Base-by-base conservation (phyloP, 2,113 vertebrate species). In the Nettapus auritus region DNA sequence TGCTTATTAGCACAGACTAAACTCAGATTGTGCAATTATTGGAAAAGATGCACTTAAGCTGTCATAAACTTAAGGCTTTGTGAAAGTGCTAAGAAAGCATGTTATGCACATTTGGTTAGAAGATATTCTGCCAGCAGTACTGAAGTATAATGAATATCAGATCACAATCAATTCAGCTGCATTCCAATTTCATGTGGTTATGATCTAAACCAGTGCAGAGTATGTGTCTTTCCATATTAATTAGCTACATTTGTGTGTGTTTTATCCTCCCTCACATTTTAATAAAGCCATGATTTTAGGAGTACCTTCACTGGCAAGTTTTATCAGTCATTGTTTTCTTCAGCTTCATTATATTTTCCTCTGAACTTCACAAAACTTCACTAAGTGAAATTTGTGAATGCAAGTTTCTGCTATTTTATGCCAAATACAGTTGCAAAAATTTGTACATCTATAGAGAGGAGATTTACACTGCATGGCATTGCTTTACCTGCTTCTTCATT, bases 271-370 rank as follows among this genome's bases (percentile, higher is more conserved):
- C 68, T 91, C 74, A 63, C 66, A 90, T 97, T 75, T 98, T 97
- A 98, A 97, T 94, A 97, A 97, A 98, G 96, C 89, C 36, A 95
- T 69, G 77, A 4, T 94, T 97, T 96, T 96, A 94, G 88, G 81
- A 96, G 34, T 55, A 81, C 76, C 87, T 82, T 53, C 86, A 86
- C 64, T 73, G 52, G 78, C 89, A 96, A 96, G 44, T 94, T 90
- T 91, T 94, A 96, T 68, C 74, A 74, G 67, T 70, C 8, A 1
- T 23, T 42, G 50, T 88, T 90, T 92, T 62, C 80, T 88, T 96
- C 74, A 87, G 70, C 31, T 82, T 90, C 86, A 55, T 83, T 89
- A n/a, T 90, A 89, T 96, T 87, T 82, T 17, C 53, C 46, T 87
- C 66, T 82, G 6, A 90, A 76, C 28, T 34, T 33, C 57, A 78